Evolutionary conservation across 1,140 invertebrate species (phyloP), one percentile per base, ranked within the genome.

Genomic region (Drosophila ohnishii): DNA sequence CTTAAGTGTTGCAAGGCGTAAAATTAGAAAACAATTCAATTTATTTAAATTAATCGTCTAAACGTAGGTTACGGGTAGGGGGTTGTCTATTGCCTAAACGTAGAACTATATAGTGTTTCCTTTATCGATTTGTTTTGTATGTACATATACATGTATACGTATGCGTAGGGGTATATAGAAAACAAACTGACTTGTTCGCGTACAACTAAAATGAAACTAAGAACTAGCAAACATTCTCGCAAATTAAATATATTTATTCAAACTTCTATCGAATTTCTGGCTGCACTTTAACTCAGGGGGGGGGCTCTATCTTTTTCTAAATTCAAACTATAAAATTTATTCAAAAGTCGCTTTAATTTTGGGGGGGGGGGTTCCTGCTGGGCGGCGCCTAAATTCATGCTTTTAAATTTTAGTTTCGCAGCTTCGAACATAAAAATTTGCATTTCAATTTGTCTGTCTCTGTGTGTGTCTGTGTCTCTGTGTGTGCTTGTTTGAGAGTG

Each of bases 21-120:
- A 87, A 87, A 87, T 87, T 87, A 87, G 84, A 87, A 87, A 87
- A 87, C 83, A 87, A 87, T 87, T 86, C 66, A 88, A 87, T 86
- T 82, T 75, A 87, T 87, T 87, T 79, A 87, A 82, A 86, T 79
- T 62, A 76, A 62, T 67, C 48, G 50, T 42, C 58, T 83, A 73
- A 79, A 76, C 37, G 66, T 87, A 85, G 48, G 65, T 60, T 77
- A 56, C n/a, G 30, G 30, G 19, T 19, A 19, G 16, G 50, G 28
- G 19, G 19, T 19, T 16, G 48, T 35, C 62, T 76, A 75, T 61
- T 59, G 63, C 75, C 80, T 86, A 83, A 56, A 63, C 71, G 62
- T 47, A 63, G 44, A 51, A 53, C 32, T 70, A 57, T 67, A 65
- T 69, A 69, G 65, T 69, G 50, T 30, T 53, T 30, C 2, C 28